These are phyloP conservation scores for Rhopalosiphum padi DNA, from an alignment of 1,140 invertebrate genomes.

Conservation along the genomic window DNA sequence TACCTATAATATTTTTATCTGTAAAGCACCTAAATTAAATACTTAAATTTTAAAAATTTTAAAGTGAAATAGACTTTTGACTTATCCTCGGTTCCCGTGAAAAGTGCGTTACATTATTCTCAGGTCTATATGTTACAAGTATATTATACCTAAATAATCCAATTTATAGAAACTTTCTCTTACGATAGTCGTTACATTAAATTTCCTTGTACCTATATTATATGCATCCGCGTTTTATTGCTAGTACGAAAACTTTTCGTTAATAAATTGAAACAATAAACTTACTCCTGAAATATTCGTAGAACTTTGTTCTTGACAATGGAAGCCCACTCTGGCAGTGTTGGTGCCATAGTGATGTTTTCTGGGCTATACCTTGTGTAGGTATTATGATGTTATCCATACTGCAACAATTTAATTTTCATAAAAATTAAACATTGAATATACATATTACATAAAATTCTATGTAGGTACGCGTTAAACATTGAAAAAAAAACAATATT, in stretches of 20 bases:
- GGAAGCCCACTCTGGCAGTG: slow-evolving; percentile 52
- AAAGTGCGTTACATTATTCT: neutral
- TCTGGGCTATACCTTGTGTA: slow-evolving; percentile 25
- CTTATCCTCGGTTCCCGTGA: neutral
- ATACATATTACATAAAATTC: neutral
- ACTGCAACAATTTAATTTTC: slow-evolving; percentile 21
- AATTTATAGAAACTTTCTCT: neutral
- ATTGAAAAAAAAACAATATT: neutral
- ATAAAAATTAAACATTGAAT: neutral
- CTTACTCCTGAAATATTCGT: slow-evolving; percentile 44
- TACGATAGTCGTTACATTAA: neutral
- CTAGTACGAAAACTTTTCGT: neutral
- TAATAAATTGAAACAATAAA: neutral
- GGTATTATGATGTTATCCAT: slow-evolving; percentile 50
- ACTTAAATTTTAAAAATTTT: neutral
- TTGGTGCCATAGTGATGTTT: slow-evolving; percentile 54
- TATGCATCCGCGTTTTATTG: neutral
- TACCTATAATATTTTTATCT: too few relatives aligned
- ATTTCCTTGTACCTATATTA: neutral
- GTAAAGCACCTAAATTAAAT: neutral
- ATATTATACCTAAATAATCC: neutral
- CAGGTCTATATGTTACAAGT: neutral
- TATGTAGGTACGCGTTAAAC: too few relatives aligned
- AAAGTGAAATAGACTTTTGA: neutral
- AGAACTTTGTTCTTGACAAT: slow-evolving; percentile 54